phyloP scores from a whole-genome alignment of 2,113 vertebrate species.

The Cyanoderma ruficeps region DNA sequence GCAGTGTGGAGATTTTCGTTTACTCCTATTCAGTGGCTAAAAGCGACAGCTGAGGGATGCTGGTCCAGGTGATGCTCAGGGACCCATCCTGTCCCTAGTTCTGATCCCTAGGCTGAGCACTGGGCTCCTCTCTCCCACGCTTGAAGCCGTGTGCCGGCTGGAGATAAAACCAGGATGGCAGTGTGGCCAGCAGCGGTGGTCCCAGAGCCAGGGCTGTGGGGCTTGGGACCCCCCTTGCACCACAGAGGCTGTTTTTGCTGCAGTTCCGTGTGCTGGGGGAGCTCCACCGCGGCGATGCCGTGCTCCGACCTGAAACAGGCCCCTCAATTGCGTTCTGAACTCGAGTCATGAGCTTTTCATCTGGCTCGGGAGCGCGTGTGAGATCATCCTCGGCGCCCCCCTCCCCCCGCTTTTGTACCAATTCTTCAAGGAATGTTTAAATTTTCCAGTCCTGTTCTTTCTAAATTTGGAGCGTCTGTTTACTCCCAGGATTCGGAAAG shows the following conservation, averaged over 20 bases:
- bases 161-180: not conserved
- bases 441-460: slow-evolving; percentile 72
- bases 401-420: slow-evolving; percentile 27
- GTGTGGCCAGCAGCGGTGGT: not conserved
- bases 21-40: not conserved
- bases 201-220: fast-evolving
- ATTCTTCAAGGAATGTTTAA: slow-evolving; percentile 72
- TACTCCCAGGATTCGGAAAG: slow-evolving; percentile 74
- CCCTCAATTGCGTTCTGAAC: slow-evolving; percentile 31
- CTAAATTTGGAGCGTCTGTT: slow-evolving; percentile 73
- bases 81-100: not conserved
- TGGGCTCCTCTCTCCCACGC: fast-evolving
- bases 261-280: fast-evolving
- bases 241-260: not conserved
- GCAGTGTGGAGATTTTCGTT: not conserved
- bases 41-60: not conserved
- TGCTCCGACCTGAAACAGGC: slow-evolving; percentile 50
- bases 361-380: slow-evolving; percentile 25
- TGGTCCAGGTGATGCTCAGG: not conserved
- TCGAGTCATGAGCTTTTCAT: slow-evolving; percentile 61
- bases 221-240: not conserved
- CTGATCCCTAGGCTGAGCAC: not conserved
- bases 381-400: slow-evolving; percentile 50
- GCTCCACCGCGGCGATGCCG: not conserved
- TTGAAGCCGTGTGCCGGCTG: fast-evolving